A percentile compares a stretch with the other conserved stretches of the same genome.
These are phyloP conservation scores for Drosophila arizonae DNA, from an alignment of 1,140 invertebrate genomes.

Conservation along the genomic window DNA sequence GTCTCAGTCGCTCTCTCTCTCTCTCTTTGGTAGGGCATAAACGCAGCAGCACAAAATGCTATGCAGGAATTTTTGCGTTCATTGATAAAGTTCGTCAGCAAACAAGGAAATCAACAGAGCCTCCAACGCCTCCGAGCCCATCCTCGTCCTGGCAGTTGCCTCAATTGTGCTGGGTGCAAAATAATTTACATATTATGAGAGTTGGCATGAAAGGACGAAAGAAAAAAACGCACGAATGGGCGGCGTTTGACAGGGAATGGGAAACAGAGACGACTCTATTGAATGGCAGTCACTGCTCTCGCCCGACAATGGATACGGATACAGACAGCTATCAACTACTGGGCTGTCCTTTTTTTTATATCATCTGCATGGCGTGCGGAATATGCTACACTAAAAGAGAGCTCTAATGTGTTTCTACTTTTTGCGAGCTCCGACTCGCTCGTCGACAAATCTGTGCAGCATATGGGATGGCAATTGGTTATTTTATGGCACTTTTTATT, in stretches of 20 bases:
- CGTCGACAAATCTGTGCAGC: slow-evolving; percentile 22
- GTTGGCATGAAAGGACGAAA: slow-evolving; percentile 14
- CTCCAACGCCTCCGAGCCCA: neutral
- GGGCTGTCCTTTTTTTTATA: slow-evolving; percentile 20
- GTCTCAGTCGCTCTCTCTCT: neutral
- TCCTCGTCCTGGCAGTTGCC: neutral
- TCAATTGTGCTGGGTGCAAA: slow-evolving; percentile 48
- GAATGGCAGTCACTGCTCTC: slow-evolving; percentile 16
- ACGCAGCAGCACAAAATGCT: slow-evolving; percentile 37
- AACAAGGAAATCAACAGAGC: slow-evolving; percentile 33
- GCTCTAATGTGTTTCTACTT: slow-evolving; percentile 6
- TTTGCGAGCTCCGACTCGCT: neutral
- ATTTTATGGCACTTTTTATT: slow-evolving; percentile 42
- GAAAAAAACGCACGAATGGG: slow-evolving; percentile 1
- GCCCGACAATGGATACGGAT: slow-evolving; percentile 17
- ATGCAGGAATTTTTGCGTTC: slow-evolving; percentile 61
- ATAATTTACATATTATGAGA: slow-evolving; percentile 70
- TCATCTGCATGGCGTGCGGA: slow-evolving; percentile 9
- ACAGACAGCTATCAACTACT: slow-evolving; percentile 34
- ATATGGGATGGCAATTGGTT: slow-evolving; percentile 33
- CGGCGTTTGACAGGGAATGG: neutral
- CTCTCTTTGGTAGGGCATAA: neutral
- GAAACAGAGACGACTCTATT: slow-evolving; percentile 19
- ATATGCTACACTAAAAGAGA: slow-evolving; percentile 24
- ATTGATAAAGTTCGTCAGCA: slow-evolving; percentile 60